phyloP scores from a whole-genome alignment of 2,888 invertebrate species.

The Merodon equestris region DNA sequence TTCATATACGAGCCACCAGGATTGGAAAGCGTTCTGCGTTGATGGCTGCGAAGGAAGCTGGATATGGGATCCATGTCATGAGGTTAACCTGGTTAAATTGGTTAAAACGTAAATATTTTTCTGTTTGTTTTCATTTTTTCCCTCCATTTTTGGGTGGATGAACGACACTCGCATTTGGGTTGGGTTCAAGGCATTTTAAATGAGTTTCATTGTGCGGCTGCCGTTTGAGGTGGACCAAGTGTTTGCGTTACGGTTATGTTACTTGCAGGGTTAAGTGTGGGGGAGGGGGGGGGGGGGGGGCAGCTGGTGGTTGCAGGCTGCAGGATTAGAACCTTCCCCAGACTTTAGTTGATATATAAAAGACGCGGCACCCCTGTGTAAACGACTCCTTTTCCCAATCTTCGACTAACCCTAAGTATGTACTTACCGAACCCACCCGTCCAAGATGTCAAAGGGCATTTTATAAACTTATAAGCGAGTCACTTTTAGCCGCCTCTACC shows the following conservation, averaged over 20 bases:
- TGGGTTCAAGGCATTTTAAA: constrained; percentile 26
- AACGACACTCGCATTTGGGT: constrained; percentile 14
- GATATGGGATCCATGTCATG: constrained; percentile 56
- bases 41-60: constrained; percentile 55
- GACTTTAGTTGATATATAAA: too few species aligned
- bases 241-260: constrained; percentile 58
- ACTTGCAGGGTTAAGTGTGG: constrained; percentile 11
- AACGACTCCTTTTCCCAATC: constrained; percentile 5
- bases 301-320: too few species aligned
- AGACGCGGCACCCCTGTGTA: too few species aligned
- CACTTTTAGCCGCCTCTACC: too few species aligned
- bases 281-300: too few species aligned
- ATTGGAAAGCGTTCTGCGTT: constrained; percentile 20
- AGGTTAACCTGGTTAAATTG: constrained; percentile 59
- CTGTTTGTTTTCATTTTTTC: constrained; percentile 1
- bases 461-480: too few species aligned
- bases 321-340: too few species aligned
- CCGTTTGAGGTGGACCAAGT: constrained; percentile 50
- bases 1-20: not conserved
- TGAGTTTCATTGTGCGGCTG: constrained; percentile 38
- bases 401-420: constrained; percentile 18
- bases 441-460: constrained; percentile 9
- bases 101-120: constrained; percentile 45
- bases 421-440: constrained; percentile 14
- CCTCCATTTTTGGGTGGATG: constrained; percentile 15